These are phyloP conservation scores for Hedychridium roseum DNA, from an alignment of 2,888 invertebrate genomes.

Conservation along the genomic window DNA sequence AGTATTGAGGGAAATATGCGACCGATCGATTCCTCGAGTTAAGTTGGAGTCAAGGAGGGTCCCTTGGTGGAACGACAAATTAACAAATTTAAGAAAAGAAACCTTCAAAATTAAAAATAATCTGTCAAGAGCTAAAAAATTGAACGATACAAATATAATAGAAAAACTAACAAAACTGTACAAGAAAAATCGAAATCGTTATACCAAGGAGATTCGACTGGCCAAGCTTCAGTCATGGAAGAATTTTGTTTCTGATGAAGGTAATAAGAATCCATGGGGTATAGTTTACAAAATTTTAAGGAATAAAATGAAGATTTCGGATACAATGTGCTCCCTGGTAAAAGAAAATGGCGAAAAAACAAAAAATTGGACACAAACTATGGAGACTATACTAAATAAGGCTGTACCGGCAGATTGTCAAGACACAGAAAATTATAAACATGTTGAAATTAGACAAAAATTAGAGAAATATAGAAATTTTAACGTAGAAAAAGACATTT, in stretches of 20 bases:
- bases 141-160: not conserved
- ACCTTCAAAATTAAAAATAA: too few species aligned
- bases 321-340: not conserved
- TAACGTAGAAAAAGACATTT: slow-evolving; percentile 1
- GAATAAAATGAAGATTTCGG: not conserved
- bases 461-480: not conserved
- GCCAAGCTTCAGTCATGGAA: too few species aligned
- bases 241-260: slow-evolving; percentile 1
- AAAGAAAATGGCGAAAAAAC: not conserved
- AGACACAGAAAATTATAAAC: not conserved
- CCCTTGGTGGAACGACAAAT: not conserved
- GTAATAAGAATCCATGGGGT: slow-evolving; percentile 12
- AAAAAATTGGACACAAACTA: not conserved
- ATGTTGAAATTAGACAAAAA: not conserved
- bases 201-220: too few species aligned
- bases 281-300: slow-evolving; percentile 8
- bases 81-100: not conserved
- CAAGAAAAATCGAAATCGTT: too few species aligned
- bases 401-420: not conserved
- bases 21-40: not conserved
- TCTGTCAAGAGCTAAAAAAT: too few species aligned
- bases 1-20: not conserved
- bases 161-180: not conserved
- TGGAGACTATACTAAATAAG: not conserved
- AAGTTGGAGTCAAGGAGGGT: not conserved